Conservation (phyloP, 2,113 vertebrate genomes). For the Prunella himalayana region DNA sequence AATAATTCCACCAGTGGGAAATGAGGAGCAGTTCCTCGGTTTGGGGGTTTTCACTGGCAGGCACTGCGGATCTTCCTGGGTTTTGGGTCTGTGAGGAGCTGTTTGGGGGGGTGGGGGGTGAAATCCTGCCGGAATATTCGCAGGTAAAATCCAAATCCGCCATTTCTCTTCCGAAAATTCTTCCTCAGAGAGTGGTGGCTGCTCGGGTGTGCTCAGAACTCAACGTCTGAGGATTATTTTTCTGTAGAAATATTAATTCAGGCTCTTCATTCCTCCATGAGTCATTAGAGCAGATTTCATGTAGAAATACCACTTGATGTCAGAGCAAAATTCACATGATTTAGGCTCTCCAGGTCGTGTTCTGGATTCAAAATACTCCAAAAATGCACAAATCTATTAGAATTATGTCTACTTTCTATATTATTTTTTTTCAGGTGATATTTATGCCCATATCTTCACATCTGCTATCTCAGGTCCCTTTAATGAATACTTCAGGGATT, state of each 20-base stretch:
- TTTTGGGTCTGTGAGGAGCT: background rate
- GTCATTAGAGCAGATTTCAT: background rate
- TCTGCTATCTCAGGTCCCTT: constrained; percentile 72
- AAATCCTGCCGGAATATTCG: background rate
- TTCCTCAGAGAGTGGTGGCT: background rate
- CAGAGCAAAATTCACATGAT: background rate
- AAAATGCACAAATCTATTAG: constrained; percentile 59
- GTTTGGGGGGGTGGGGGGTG: background rate
- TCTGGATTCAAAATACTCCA: constrained; percentile 32
- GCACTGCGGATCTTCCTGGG: background rate
- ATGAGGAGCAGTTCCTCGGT: background rate
- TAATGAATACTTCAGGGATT: constrained; percentile 75
- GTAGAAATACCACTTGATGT: background rate
- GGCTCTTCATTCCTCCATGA: background rate
- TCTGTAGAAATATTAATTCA: background rate
- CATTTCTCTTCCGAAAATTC: background rate
- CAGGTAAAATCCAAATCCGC: background rate
- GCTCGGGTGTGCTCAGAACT: background rate
- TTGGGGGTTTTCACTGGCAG: background rate
- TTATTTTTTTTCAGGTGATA: constrained; percentile 52
- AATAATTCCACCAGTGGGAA: background rate
- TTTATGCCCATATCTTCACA: constrained; percentile 64
- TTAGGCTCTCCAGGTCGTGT: background rate
- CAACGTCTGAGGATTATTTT: background rate
- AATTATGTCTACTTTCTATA: constrained; percentile 50